Evolutionary conservation across 2,888 invertebrate species (phyloP).

Genomic region (Napeogenes inachia): DNA sequence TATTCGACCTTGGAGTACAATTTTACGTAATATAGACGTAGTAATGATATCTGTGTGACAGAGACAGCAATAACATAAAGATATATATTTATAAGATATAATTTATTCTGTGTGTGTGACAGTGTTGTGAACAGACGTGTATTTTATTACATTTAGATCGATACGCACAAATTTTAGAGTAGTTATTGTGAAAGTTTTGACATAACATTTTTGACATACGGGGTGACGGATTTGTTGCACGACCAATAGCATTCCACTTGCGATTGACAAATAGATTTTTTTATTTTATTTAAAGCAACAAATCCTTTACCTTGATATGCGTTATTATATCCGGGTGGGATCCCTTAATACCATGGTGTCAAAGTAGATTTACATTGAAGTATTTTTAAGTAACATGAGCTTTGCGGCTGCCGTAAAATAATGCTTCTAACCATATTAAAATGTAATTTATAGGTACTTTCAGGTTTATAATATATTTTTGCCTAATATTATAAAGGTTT

Average conservation of each 20-base stretch:
- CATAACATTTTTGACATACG: constrained; percentile 9
- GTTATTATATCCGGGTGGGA: constrained; percentile 25
- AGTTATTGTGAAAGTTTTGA: constrained; percentile 50
- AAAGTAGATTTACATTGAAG: constrained; percentile 46
- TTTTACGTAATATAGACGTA: constrained; percentile 58
- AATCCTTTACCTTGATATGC: constrained; percentile 4
- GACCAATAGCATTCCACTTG: constrained; percentile 7
- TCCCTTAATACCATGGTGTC: constrained; percentile 48
- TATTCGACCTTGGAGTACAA: constrained; percentile 54
- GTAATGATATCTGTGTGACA: constrained; percentile 69
- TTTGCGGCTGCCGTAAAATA: constrained; percentile 39
- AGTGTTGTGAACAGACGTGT: constrained; percentile 40
- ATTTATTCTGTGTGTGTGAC: constrained; percentile 46
- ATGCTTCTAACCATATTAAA: constrained; percentile 2
- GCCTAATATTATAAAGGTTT: no score
- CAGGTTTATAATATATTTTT: no score
- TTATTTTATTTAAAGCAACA: constrained; percentile 9
- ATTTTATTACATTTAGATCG: constrained; percentile 60
- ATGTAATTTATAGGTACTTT: no score
- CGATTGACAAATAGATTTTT: not conserved
- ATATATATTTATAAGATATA: constrained; percentile 44
- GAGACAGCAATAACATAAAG: constrained; percentile 70
- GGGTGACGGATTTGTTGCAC: constrained; percentile 12
- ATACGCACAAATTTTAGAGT: constrained; percentile 75
- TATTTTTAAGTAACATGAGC: constrained; percentile 46